These are phyloP conservation scores for Camponotus vicinus DNA, from an alignment of 1,140 invertebrate species.

Conservation along the genomic window DNA sequence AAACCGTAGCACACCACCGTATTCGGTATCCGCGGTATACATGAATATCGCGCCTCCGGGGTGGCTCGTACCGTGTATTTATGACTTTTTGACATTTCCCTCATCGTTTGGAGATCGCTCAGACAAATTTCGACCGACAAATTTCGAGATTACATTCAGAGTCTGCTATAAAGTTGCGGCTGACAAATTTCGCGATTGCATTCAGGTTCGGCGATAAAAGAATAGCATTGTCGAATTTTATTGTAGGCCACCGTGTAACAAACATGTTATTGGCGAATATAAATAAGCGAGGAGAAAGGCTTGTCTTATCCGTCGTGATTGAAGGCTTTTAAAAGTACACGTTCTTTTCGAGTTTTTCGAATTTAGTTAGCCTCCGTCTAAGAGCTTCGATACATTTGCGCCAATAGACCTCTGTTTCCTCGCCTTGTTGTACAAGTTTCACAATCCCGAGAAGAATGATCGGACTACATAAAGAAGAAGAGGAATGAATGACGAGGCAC, in stretches of 20 bases:
- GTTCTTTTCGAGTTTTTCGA: not conserved
- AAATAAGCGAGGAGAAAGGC: not conserved
- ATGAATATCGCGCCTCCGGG: slow-evolving; percentile 75
- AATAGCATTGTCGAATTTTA: not conserved
- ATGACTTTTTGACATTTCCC: slow-evolving; percentile 59
- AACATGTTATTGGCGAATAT: no score
- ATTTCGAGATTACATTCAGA: slow-evolving; percentile 10
- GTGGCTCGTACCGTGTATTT: slow-evolving; percentile 59
- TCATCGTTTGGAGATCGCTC: not conserved
- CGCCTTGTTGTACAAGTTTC: not conserved
- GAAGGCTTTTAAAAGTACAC: not conserved
- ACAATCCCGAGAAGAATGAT: slow-evolving; percentile 63
- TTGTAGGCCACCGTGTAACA: not conserved
- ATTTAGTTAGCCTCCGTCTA: not conserved
- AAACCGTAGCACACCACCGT: slow-evolving; percentile 74
- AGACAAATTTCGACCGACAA: slow-evolving; percentile 17
- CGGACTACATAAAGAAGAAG: slow-evolving; percentile 29
- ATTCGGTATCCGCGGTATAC: slow-evolving; percentile 76
- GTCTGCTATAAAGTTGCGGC: not conserved
- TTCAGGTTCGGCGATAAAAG: not conserved
- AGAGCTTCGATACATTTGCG: not conserved
- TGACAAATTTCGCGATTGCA: slow-evolving; percentile 29
- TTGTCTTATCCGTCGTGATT: not conserved
- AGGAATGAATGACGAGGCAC: slow-evolving; percentile 66
- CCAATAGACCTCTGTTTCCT: not conserved